Base-by-base conservation (phyloP, 1,140 invertebrate genomes). In the Pachyrhynchus sulphureomaculatus region DNA sequence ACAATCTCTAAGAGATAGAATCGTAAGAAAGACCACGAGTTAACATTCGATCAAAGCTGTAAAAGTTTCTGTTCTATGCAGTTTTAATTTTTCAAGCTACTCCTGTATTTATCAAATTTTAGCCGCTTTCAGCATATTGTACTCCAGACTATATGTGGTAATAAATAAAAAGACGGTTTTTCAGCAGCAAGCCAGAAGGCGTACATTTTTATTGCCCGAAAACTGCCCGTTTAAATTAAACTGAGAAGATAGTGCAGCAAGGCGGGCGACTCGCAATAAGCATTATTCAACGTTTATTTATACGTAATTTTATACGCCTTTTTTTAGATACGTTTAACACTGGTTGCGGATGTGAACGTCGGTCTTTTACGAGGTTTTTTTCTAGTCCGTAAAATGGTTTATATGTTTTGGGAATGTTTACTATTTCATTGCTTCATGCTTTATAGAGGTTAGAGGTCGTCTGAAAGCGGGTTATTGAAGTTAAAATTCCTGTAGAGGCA, bases 181-280 rank as follows among this genome's bases (percentile, higher is more conserved):
- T 71, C 70, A 67, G 66, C 68, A 65, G 26, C 26, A 29, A 69
- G 69, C 73, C 75, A 76, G 75, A 76, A 76, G 75, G 75, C 73
- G 75, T 76, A 70, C 75, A 76, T 76, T 76, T 76, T 76, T 76
- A 76, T 76, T 76, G 68, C 73, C 68, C 68, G 72, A 75, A 76
- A 76, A 76, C 68, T 76, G 72, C 71, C 72, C 73, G 71, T 76
- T 76, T 76, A 76, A 76, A 76, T 76, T 76, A 76, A 73, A 75
- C 69, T 66, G 58, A n/a, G 69, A 72, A 75, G 73, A 75, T 75
- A 75, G 69, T 72, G 72, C 62, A 57, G 64, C 67, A 67, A 68
- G 65, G 66, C 66, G 68, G 64, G 66, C 66, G 68, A 67, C 59
- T 59, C 62, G 62, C 68, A 69, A 67, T 67, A 66, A 60, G 59